Conservation (phyloP, 1,140 invertebrate genomes). For the Melanaphis sacchari region DNA sequence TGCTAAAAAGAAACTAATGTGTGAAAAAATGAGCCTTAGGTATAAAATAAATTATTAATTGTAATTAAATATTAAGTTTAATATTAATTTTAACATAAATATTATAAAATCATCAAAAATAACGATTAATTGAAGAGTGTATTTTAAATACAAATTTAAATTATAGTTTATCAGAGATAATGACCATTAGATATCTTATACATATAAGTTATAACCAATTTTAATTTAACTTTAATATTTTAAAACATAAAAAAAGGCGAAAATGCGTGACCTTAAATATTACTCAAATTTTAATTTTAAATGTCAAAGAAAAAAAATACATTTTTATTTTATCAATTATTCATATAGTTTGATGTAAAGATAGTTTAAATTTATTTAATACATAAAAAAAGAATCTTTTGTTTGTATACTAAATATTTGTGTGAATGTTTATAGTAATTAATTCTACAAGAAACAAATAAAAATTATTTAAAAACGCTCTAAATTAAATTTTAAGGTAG, state of each 20-base stretch:
- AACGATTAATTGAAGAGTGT: background rate
- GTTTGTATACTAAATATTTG: background rate
- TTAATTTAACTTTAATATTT: background rate
- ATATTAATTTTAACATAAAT: background rate
- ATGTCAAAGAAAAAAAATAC: too few relatives aligned
- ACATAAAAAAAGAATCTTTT: background rate
- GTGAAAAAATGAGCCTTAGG: background rate
- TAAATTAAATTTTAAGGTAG: background rate
- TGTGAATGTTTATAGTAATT: background rate
- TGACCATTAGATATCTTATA: background rate
- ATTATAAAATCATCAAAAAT: background rate
- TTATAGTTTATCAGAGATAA: background rate
- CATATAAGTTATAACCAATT: background rate
- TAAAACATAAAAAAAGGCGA: background rate
- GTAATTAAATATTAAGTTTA: too few relatives aligned
- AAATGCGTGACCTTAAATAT: background rate
- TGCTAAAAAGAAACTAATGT: slow-evolving; percentile 52
- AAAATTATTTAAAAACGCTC: background rate
- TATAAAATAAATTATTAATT: background rate
- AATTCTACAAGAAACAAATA: background rate
- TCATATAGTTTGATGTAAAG: background rate
- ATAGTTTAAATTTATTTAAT: too few relatives aligned
- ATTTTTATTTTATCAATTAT: too few relatives aligned
- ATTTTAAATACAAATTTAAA: slow-evolving; percentile 4
- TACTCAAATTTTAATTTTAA: background rate